Evolutionary conservation across 2,113 vertebrate genomes (phyloP).

Genomic region (Bambusicola thoracicus): DNA sequence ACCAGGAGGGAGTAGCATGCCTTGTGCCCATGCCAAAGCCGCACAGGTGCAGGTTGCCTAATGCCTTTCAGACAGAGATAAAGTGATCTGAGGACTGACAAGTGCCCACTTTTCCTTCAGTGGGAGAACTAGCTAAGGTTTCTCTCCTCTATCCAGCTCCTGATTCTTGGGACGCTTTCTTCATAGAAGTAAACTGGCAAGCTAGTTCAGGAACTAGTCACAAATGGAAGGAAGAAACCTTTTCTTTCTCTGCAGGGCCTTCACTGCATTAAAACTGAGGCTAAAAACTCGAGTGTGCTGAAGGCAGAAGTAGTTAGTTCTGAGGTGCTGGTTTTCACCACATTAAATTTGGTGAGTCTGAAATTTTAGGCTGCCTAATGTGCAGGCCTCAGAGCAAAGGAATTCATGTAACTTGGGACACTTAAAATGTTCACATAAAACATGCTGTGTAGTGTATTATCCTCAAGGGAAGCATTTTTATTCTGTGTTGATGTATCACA

Average conservation of each 20-base stretch:
- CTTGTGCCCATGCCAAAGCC: background rate
- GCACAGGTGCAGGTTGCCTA: fast-evolving
- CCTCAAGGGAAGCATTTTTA: background rate
- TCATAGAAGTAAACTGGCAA: background rate
- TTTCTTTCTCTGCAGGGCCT: background rate
- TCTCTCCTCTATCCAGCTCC: background rate
- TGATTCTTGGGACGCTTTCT: background rate
- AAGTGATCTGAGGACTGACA: background rate
- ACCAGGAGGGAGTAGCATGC: background rate
- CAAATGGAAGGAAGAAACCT: background rate
- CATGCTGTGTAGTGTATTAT: background rate
- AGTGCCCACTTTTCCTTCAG: background rate
- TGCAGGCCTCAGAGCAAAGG: background rate
- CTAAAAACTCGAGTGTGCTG: background rate
- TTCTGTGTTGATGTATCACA: background rate
- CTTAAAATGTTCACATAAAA: background rate
- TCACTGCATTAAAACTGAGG: background rate
- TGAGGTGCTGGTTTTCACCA: background rate
- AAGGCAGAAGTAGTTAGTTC: background rate
- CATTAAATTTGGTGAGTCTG: background rate
- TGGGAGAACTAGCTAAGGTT: background rate
- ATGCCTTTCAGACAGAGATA: background rate
- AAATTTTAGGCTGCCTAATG: background rate
- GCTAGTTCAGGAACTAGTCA: background rate
- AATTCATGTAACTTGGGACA: background rate